Evolutionary conservation across 1,140 invertebrate species (phyloP).

Genomic region (Aphelinus atriplicis): DNA sequence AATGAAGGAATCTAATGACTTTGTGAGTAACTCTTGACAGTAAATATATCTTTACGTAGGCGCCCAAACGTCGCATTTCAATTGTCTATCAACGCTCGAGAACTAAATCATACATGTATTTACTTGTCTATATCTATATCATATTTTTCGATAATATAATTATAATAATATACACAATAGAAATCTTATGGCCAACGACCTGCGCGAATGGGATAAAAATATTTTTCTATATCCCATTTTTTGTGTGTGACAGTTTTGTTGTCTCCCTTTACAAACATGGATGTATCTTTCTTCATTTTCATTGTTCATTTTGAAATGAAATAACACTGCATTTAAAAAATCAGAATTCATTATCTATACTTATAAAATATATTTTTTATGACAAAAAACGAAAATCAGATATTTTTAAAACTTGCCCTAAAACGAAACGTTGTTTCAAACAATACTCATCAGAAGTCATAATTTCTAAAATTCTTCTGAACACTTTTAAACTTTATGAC

Average conservation of each 20-base stretch:
- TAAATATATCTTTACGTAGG: conserved; percentile 23
- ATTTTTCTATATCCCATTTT: conserved; percentile 4
- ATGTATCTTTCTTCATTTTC: not conserved
- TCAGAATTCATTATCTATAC: not conserved
- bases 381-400: not conserved
- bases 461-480: too few species aligned
- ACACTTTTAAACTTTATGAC: too few species aligned
- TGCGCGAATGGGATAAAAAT: conserved; percentile 14
- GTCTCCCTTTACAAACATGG: conserved; percentile 3
- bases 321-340: conserved; percentile 8
- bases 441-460: too few species aligned
- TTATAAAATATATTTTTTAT: not conserved
- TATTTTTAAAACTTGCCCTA: not conserved
- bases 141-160: conserved; percentile 13
- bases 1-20: conserved; percentile 63
- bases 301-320: conserved; percentile 13
- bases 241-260: not conserved
- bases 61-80: conserved; percentile 8
- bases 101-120: conserved; percentile 29
- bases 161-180: conserved; percentile 35
- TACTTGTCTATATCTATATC: conserved; percentile 9
- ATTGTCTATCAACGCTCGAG: conserved; percentile 25
- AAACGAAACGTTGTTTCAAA: too few species aligned
- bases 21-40: conserved; percentile 56
- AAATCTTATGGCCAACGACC: conserved; percentile 13